Evolutionary conservation across 2,888 invertebrate species (phyloP).

Genomic region (Standfussiana lucernea): DNA sequence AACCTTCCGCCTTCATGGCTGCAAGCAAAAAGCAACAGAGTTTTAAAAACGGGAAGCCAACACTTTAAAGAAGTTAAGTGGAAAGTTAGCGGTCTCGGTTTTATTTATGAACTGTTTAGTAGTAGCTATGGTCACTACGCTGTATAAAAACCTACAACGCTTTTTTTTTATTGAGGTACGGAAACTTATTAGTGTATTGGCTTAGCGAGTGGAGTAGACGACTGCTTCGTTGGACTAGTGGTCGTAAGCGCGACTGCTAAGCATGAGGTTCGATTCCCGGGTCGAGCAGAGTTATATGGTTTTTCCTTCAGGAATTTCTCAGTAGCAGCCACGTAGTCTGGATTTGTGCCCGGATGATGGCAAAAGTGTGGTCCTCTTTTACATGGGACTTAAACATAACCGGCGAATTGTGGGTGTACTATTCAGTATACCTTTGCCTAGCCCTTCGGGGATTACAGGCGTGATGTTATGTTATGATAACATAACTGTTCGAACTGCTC

Average conservation of each 20-base stretch:
- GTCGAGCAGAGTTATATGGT: too few relatives aligned
- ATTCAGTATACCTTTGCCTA: neutral
- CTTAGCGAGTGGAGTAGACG: neutral
- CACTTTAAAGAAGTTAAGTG: conserved; percentile 88
- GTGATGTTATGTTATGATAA: neutral
- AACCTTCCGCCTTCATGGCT: conserved; percentile 83
- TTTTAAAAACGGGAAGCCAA: conserved; percentile 89
- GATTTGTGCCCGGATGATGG: too few relatives aligned
- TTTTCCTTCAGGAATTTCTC: too few relatives aligned
- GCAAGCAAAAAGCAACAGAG: conserved; percentile 82
- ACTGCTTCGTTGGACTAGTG: too few relatives aligned
- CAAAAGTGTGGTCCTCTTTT: neutral
- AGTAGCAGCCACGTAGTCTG: too few relatives aligned
- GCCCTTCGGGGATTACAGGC: neutral
- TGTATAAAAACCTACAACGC: conserved; percentile 36
- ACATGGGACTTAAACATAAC: neutral
- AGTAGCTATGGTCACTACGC: conserved; percentile 78
- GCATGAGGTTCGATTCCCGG: too few relatives aligned
- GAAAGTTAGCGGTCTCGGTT: conserved; percentile 86
- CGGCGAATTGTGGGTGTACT: neutral
- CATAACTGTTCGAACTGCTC: too few relatives aligned
- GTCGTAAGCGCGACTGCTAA: too few relatives aligned
- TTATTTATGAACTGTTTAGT: conserved; percentile 85
- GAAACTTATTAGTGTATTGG: neutral
- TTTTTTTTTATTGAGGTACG: conserved; percentile 9